A percentile compares a stretch with the other conserved stretches of the same genome.
Conservation (phyloP, 2,888 invertebrate species). For the Leptinotarsa tumamoca region DNA sequence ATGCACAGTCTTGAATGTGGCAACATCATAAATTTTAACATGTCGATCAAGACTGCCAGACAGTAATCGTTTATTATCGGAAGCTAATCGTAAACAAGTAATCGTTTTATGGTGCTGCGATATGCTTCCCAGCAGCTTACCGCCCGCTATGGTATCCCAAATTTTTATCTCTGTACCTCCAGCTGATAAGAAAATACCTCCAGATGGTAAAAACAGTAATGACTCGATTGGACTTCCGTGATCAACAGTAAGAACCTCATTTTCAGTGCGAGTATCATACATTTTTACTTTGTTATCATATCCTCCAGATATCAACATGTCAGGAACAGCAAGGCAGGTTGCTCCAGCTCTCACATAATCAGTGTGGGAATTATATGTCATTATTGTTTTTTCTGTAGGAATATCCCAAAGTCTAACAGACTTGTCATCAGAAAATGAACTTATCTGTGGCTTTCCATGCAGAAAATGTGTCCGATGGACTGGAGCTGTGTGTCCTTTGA, state of each 20-base stretch:
- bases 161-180: slow-evolving; percentile 85
- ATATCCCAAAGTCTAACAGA: slow-evolving; percentile 92
- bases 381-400: slow-evolving; percentile 80
- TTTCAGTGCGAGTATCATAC: slow-evolving; percentile 84
- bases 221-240: slow-evolving; percentile 94
- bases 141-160: slow-evolving; percentile 93
- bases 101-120: slow-evolving; percentile 96
- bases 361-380: slow-evolving; percentile 75
- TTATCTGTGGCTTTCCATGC: slow-evolving; percentile 80
- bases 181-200: slow-evolving; percentile 90
- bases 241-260: slow-evolving; percentile 79
- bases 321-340: slow-evolving; percentile 79
- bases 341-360: slow-evolving; percentile 91
- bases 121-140: slow-evolving; percentile 84
- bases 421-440: slow-evolving; percentile 94
- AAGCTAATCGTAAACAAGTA: slow-evolving; percentile 85
- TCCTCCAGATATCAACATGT: slow-evolving; percentile 85
- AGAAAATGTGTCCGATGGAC: slow-evolving; percentile 88
- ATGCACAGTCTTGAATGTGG: slow-evolving; percentile 88
- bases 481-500: slow-evolving; percentile 84
- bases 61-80: slow-evolving; percentile 83
- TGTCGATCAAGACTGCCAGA: slow-evolving; percentile 94
- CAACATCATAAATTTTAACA: slow-evolving; percentile 91
- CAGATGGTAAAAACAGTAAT: slow-evolving; percentile 87
- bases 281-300: slow-evolving; percentile 91